Evolutionary conservation across 2,113 vertebrate species (phyloP).

Genomic region (Carassius gibelio): DNA sequence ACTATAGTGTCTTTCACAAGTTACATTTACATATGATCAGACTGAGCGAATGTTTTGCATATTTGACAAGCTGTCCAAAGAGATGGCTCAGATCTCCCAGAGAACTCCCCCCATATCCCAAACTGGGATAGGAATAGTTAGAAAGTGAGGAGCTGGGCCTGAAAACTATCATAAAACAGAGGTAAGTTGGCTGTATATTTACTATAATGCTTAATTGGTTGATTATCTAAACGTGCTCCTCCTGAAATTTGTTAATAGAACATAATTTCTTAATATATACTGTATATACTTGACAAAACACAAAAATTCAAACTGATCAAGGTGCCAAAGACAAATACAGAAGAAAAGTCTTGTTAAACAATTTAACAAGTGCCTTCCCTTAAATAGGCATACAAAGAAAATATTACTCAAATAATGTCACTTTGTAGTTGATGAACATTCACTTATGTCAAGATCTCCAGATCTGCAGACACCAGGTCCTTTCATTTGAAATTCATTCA

Average conservation of each 20-base stretch:
- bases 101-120: too few species aligned
- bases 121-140: too few species aligned
- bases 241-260: neutral
- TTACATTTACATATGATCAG: too few species aligned
- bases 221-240: too few species aligned
- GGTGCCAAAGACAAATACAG: constrained; percentile 13
- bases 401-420: neutral
- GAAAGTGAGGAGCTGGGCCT: too few species aligned
- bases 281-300: neutral
- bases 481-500: neutral
- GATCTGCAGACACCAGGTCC: neutral
- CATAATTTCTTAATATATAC: neutral
- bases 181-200: too few species aligned
- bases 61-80: too few species aligned
- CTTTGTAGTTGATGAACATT: neutral
- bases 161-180: too few species aligned
- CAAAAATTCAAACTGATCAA: neutral
- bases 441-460: neutral
- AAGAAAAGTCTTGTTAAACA: neutral
- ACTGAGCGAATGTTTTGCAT: too few species aligned
- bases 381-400: neutral
- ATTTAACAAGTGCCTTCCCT: neutral
- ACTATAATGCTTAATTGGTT: too few species aligned
- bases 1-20: neutral
- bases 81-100: too few species aligned